These are phyloP conservation scores for Nezara viridula DNA, from an alignment of 2,888 invertebrate species.

Conservation along the genomic window DNA sequence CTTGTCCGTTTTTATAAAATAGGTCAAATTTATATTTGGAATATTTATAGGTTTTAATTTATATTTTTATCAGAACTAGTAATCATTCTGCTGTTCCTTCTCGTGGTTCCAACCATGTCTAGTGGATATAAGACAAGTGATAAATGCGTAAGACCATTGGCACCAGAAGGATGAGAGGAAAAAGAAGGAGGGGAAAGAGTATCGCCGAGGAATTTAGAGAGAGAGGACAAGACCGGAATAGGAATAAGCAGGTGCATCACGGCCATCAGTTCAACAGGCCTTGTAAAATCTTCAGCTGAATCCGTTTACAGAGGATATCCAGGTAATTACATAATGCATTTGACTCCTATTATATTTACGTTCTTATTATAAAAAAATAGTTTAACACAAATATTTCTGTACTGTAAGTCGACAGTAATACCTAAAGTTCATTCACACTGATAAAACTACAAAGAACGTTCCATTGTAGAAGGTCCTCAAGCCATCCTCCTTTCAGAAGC, in stretches of 20 bases:
- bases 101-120: background rate
- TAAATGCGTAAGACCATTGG: background rate
- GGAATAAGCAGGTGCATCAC: constrained; percentile 16
- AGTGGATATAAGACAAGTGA: background rate
- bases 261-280: background rate
- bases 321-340: too few species aligned
- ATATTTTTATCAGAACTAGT: background rate
- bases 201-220: background rate
- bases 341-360: too few species aligned
- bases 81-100: background rate
- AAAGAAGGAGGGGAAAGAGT: background rate
- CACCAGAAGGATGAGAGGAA: background rate
- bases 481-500: background rate
- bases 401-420: too few species aligned
- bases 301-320: too few species aligned
- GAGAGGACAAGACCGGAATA: background rate
- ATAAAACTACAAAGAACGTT: too few species aligned
- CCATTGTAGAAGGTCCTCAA: too few species aligned
- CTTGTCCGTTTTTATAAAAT: background rate
- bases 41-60: background rate
- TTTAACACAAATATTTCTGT: too few species aligned
- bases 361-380: too few species aligned
- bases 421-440: too few species aligned
- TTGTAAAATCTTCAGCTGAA: background rate
- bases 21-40: background rate